Conservation (phyloP, 2,113 vertebrate genomes). For the Ptilonorhynchus violaceus region DNA sequence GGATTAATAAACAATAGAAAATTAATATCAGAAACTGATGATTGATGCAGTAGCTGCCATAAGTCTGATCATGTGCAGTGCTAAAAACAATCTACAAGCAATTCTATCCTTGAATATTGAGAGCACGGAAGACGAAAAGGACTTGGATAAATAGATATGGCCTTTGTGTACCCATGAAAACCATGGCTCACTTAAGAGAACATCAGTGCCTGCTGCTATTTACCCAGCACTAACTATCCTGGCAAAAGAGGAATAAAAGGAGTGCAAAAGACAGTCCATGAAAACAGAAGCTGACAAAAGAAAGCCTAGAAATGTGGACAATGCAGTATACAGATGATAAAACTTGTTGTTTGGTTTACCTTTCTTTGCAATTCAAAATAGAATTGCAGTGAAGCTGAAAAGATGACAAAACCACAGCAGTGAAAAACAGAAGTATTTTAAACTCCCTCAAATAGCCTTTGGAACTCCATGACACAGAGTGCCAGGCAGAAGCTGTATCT, state of each 20-base stretch:
- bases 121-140: slow-evolving; percentile 26
- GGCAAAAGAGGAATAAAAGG: background rate
- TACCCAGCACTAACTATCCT: background rate
- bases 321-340: background rate
- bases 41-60: background rate
- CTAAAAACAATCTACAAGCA: slow-evolving; percentile 35
- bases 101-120: background rate
- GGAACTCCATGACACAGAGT: background rate
- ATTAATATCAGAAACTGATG: background rate
- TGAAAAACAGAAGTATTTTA: background rate
- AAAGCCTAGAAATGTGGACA: background rate
- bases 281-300: background rate
- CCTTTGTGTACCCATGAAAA: background rate
- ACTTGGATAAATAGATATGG: slow-evolving; percentile 20
- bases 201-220: background rate
- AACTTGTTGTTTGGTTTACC: background rate
- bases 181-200: background rate
- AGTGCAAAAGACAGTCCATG: background rate
- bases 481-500: background rate
- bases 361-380: background rate
- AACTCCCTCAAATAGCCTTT: background rate
- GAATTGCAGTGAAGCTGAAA: background rate
- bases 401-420: background rate
- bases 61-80: slow-evolving; percentile 11
- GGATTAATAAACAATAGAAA: background rate